Evolutionary conservation across 2,888 invertebrate genomes (phyloP).

Genomic region (Catocala nupta): DNA sequence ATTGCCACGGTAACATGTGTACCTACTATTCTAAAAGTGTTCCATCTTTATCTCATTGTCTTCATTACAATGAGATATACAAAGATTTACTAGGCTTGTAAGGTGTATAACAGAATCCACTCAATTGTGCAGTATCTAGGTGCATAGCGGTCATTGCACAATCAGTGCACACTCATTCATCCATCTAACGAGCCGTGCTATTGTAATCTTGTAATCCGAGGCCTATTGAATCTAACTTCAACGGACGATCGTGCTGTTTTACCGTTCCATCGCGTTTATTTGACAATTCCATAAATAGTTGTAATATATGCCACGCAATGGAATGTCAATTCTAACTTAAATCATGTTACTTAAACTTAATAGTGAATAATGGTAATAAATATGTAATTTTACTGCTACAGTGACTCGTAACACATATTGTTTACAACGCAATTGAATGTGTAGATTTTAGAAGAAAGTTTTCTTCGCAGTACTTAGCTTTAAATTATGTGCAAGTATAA

Average conservation of each 20-base stretch:
- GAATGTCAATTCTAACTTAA: neutral
- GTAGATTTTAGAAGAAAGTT: neutral
- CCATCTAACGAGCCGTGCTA: constrained; percentile 57
- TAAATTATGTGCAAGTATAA: too few relatives aligned
- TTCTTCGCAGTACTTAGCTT: neutral
- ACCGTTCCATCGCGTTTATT: too few relatives aligned
- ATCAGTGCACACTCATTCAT: constrained; percentile 64
- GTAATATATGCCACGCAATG: too few relatives aligned
- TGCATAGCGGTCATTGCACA: constrained; percentile 59
- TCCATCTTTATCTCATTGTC: too few relatives aligned
- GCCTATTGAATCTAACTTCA: too few relatives aligned
- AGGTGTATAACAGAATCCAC: too few relatives aligned
- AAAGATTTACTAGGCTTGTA: too few relatives aligned
- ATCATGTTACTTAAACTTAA: neutral
- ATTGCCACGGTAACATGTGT: too few relatives aligned
- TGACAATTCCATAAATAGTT: too few relatives aligned
- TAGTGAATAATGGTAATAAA: constrained; percentile 1
- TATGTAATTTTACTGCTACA: neutral
- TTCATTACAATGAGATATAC: too few relatives aligned
- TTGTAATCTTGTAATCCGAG: constrained; percentile 36
- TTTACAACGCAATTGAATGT: neutral
- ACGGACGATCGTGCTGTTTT: too few relatives aligned
- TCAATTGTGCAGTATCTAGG: constrained; percentile 43
- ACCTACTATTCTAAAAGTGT: too few relatives aligned
- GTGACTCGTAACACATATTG: neutral